Base-by-base conservation (phyloP, 2,888 invertebrate genomes). In the Dicyrtoma fusca region DNA sequence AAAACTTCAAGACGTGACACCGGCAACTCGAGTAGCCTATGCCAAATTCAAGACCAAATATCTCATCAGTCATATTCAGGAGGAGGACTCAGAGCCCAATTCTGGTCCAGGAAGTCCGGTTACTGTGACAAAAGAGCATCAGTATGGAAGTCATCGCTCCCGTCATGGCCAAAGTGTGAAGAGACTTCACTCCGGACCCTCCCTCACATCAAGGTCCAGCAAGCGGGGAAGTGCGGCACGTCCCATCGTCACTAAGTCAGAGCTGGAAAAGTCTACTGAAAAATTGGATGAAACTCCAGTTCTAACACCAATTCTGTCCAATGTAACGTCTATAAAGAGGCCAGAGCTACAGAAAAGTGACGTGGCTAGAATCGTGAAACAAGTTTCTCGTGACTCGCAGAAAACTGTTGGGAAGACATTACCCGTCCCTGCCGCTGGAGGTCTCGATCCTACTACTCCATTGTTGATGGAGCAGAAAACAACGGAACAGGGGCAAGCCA, bases 11-110 rank as follows among this genome's bases (percentile, higher is more conserved):
- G 88, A 88, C 0, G 89, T 92, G 1, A 89, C 92, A 0, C 90
- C 91, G 0, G 89, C 90, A 0, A 91, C 93, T 0, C 87, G 93
- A 80, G 89, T 93, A 17, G 94, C 94, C 0, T 94, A 94, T 81
- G 92, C 92, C 68, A 94, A 93, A 84, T 94, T 94, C 83, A 94
- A 94, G 89, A 88, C 81, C 19, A 81, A 79, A 42, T 80, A 81
- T 62, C 69, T 81, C 25, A 76, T 79, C 51, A 77, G 77, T 49
- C 79, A 79, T 6, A 73, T 76, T 6, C 69, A 76, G 17, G 77
- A 78, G 49, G 70, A 53, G 23, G 71, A 72, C 3, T 59, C 73
- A 1, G 74, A 75, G 55, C 63, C 71, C 8, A 51, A 59, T 25
- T 42, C 26, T 13, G 2, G 14, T 1, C 21, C 17, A 49, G 45